phyloP scores from a whole-genome alignment of 2,797 vertebrate species.

The Argyrosomus regius region DNA sequence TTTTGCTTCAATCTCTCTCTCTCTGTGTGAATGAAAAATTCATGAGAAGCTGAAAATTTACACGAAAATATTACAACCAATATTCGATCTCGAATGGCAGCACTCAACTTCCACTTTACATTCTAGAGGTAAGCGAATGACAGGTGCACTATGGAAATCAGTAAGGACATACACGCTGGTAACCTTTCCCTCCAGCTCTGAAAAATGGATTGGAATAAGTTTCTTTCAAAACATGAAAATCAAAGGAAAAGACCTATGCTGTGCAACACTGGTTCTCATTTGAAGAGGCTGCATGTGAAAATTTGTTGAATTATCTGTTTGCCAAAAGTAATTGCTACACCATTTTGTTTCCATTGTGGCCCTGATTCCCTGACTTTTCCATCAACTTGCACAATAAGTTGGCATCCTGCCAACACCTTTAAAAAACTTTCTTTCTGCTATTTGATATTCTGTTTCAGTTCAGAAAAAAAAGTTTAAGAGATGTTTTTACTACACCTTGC shows the following conservation, averaged over 20 bases:
- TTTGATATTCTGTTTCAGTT: background rate
- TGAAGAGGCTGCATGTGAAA: conserved; percentile 11
- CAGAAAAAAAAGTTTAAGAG: background rate
- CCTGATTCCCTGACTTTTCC: background rate
- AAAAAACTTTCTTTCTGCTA: background rate
- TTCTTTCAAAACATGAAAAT: conserved; percentile 44
- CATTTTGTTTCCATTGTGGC: background rate
- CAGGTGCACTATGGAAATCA: conserved; percentile 34
- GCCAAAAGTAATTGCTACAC: conserved; percentile 16
- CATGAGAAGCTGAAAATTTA: conserved; percentile 52
- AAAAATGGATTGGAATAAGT: conserved; percentile 27
- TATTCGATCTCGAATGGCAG: conserved; percentile 38
- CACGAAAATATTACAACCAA: conserved; percentile 47
- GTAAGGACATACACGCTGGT: conserved; percentile 17
- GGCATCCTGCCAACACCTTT: background rate
- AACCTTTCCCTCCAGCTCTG: conserved; percentile 35
- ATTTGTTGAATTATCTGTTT: conserved; percentile 12
- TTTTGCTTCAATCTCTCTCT: conserved; percentile 22
- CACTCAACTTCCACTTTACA: conserved; percentile 42
- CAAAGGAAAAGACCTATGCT: conserved; percentile 11
- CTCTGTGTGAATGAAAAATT: conserved; percentile 46
- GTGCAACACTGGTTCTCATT: conserved; percentile 9
- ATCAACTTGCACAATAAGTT: conserved; percentile 8
- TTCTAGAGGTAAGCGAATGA: conserved; percentile 23
- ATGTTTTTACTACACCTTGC: background rate